Conservation (phyloP, 2,797 vertebrate genomes). For the Labeo calbasu region DNA sequence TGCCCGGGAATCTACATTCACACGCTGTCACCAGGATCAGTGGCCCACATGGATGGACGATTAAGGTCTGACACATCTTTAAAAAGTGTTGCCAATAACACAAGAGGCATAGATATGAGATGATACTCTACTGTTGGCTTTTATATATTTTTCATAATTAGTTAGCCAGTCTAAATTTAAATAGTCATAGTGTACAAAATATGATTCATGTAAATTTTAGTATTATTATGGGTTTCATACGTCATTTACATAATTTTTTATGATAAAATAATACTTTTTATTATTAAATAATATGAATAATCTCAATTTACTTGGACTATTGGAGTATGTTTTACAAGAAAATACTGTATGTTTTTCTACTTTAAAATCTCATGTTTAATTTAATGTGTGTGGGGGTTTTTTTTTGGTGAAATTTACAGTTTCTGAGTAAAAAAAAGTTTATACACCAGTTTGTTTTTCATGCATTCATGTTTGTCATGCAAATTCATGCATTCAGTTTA, state of each 20-base stretch:
- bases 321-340: not conserved
- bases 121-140: not conserved
- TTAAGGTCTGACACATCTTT: conserved; percentile 78
- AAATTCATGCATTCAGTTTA: not conserved
- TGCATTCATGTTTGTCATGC: too few species aligned
- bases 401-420: too few species aligned
- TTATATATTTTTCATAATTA: not conserved
- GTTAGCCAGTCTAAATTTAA: too few species aligned
- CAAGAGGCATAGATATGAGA: not conserved
- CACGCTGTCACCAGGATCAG: conserved; percentile 91
- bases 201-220: too few species aligned
- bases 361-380: not conserved
- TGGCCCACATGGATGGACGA: conserved; percentile 91
- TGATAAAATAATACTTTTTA: too few species aligned
- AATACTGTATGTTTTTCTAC: not conserved
- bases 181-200: too few species aligned
- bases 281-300: not conserved
- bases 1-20: conserved; percentile 91
- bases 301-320: not conserved
- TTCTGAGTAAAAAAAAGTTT: too few species aligned
- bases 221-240: too few species aligned
- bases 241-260: too few species aligned
- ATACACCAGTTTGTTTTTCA: too few species aligned
- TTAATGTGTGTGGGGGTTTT: too few species aligned
- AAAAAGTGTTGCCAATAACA: not conserved